Conservation (phyloP, 2,797 vertebrate genomes). For the Aratinga solstitialis region DNA sequence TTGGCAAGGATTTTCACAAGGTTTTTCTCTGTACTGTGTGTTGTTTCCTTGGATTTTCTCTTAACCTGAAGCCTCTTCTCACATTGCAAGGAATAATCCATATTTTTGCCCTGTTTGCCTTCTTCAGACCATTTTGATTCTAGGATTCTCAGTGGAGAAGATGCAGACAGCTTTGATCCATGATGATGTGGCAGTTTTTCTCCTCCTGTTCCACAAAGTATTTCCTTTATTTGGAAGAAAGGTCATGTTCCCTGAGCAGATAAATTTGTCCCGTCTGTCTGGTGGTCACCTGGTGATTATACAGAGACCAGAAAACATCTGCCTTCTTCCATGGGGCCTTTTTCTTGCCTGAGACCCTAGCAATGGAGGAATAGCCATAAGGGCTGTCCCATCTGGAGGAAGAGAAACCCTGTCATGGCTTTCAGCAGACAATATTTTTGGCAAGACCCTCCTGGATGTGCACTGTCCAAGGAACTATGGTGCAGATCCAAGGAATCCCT, state of each 20-base stretch:
- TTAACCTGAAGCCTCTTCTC: not conserved
- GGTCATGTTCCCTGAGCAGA: not conserved
- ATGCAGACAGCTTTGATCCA: not conserved
- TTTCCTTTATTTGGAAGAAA: not conserved
- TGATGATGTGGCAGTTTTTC: not conserved
- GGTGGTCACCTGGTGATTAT: not conserved
- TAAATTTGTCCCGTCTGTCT: not conserved
- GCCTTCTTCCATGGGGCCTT: not conserved
- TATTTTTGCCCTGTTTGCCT: not conserved
- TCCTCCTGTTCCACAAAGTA: not conserved
- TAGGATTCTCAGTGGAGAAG: not conserved
- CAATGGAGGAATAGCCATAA: not conserved
- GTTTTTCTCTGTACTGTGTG: not conserved
- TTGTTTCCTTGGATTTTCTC: not conserved
- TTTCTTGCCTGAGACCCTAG: not conserved
- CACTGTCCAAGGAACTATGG: not conserved
- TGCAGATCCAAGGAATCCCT: not conserved
- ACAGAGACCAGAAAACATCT: not conserved
- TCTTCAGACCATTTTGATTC: slow-evolving; percentile 2
- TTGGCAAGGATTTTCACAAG: not conserved
- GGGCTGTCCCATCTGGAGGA: not conserved
- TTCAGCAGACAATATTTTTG: not conserved
- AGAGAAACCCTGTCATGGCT: not conserved
- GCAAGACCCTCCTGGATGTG: not conserved
- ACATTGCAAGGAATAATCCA: not conserved